Conservation (phyloP, 2,113 vertebrate species). For the Ramphastos sulfuratus region DNA sequence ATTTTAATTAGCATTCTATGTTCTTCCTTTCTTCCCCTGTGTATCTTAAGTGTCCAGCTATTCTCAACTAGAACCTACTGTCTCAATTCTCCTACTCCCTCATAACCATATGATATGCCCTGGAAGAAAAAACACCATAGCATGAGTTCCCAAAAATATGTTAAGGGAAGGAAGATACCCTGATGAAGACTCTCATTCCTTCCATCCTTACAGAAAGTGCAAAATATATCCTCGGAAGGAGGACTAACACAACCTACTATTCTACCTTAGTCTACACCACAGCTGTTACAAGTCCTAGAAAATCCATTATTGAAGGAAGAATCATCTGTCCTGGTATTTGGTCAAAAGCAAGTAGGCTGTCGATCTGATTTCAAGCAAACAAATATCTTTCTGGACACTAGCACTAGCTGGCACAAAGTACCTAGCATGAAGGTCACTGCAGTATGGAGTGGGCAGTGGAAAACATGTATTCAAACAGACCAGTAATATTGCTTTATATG, state of each 20-base stretch:
- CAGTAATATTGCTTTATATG: not conserved
- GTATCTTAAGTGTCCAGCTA: not conserved
- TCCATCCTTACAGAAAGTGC: not conserved
- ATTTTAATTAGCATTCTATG: not conserved
- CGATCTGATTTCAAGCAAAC: not conserved
- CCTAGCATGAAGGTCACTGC: not conserved
- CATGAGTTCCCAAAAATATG: not conserved
- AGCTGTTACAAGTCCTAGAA: not conserved
- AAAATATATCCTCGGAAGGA: not conserved
- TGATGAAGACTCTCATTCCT: not conserved
- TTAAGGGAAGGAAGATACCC: not conserved
- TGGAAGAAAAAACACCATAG: not conserved
- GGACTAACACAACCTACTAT: not conserved
- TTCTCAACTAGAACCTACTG: not conserved
- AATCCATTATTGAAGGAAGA: not conserved
- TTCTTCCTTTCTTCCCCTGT: not conserved
- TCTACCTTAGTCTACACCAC: not conserved
- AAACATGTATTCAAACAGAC: not conserved
- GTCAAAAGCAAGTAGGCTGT: not conserved
- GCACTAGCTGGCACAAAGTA: not conserved
- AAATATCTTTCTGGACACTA: not conserved
- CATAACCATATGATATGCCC: not conserved
- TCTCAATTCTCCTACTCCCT: not conserved
- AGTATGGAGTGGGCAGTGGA: not conserved
- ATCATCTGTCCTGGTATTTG: not conserved